Evolutionary conservation across 2,797 vertebrate genomes (phyloP).

Genomic region (Geotrypetes seraphini): DNA sequence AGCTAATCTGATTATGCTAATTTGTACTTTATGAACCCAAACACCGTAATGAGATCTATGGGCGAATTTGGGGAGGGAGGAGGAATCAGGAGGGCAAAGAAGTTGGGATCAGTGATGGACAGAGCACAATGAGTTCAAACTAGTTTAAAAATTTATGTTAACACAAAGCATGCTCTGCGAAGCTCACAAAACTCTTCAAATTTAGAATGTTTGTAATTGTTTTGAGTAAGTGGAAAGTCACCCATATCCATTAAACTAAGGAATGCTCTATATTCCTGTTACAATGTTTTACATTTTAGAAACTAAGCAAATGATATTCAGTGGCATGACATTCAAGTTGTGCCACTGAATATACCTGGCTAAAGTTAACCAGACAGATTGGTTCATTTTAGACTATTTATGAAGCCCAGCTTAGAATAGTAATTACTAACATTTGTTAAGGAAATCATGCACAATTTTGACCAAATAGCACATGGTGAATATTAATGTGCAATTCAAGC

Average conservation of each 20-base stretch:
- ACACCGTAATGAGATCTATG: slow-evolving; percentile 60
- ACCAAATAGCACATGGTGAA: too few relatives aligned
- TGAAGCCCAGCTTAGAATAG: too few relatives aligned
- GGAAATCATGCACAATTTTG: too few relatives aligned
- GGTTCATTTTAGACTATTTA: too few relatives aligned
- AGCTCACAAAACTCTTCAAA: slow-evolving; percentile 44
- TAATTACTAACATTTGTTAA: too few relatives aligned
- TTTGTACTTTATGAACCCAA: slow-evolving; percentile 93
- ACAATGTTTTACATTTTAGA: background rate
- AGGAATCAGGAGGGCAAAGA: slow-evolving; percentile 3
- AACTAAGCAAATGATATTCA: too few relatives aligned
- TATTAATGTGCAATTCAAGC: too few relatives aligned
- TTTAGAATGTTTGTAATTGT: slow-evolving; percentile 40
- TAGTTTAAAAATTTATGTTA: slow-evolving; percentile 39
- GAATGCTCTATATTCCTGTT: slow-evolving; percentile 17
- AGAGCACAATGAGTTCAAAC: slow-evolving; percentile 36
- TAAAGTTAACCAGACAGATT: too few relatives aligned
- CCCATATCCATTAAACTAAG: background rate
- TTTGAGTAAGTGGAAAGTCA: slow-evolving; percentile 6
- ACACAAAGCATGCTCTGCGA: slow-evolving; percentile 44
- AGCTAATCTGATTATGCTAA: slow-evolving; percentile 98
- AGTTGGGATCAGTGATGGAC: background rate
- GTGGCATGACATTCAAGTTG: too few relatives aligned
- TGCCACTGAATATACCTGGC: too few relatives aligned
- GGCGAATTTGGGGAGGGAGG: slow-evolving; percentile 31